phyloP scores from a whole-genome alignment of 2,888 invertebrate species.

The Tryphoninae sp. region DNA sequence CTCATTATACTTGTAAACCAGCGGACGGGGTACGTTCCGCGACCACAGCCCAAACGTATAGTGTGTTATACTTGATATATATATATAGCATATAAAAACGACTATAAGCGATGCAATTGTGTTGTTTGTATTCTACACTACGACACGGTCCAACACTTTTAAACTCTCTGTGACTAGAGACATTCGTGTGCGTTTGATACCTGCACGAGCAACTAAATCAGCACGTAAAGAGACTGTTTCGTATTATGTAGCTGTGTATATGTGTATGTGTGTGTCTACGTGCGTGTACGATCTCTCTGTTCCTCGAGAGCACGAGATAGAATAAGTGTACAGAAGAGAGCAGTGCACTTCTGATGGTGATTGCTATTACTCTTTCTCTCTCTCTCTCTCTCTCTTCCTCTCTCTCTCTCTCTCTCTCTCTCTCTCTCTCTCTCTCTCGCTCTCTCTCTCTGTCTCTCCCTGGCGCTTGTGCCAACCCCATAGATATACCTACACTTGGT shows the following conservation, averaged over 20 bases:
- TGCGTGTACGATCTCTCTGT: background rate
- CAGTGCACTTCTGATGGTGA: slow-evolving; percentile 23
- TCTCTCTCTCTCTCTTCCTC: background rate
- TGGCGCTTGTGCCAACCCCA: slow-evolving; percentile 18
- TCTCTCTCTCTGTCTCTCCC: slow-evolving; percentile 9
- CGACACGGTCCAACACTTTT: slow-evolving; percentile 39
- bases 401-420: slow-evolving; percentile 13
- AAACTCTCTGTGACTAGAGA: slow-evolving; percentile 21
- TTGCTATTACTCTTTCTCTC: slow-evolving; percentile 33
- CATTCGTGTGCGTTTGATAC: slow-evolving; percentile 26
- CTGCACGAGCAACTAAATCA: slow-evolving; percentile 45
- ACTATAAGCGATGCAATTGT: slow-evolving; percentile 21
- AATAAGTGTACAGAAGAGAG: slow-evolving; percentile 44
- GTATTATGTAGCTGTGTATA: slow-evolving; percentile 1
- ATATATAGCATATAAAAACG: slow-evolving; percentile 18
- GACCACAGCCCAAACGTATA: slow-evolving; percentile 74
- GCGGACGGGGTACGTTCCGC: slow-evolving; percentile 71
- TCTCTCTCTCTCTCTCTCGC: slow-evolving; percentile 3
- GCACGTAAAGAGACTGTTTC: slow-evolving; percentile 37
- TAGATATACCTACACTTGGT: background rate
- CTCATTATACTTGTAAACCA: slow-evolving; percentile 82
- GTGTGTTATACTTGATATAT: slow-evolving; percentile 26
- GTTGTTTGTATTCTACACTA: slow-evolving; percentile 21
- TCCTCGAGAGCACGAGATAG: slow-evolving; percentile 37
- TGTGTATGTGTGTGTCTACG: too few species aligned